Evolutionary conservation across 1,140 invertebrate species (phyloP), one percentile per base, ranked within the genome.

Genomic region (Dendrolimus kikuchii): DNA sequence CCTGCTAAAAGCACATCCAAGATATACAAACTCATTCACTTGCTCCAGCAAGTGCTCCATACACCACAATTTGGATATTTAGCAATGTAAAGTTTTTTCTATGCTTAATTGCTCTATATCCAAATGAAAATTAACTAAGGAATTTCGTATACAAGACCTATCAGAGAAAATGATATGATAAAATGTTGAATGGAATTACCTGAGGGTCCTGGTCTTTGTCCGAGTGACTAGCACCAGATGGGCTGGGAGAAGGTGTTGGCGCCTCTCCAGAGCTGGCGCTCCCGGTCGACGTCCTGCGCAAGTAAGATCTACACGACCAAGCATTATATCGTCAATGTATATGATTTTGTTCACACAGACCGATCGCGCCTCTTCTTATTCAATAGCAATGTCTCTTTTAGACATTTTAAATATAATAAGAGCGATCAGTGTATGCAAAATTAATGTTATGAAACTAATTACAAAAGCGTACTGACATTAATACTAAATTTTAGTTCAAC

Each of bases 201-300:
- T 88, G 86, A 41, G 86, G 84, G 63, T 88, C 86, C 68, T 88
- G 86, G 48, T 88, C 86, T 62, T 88, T 88, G 49, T 88, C 86
- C 7, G 86, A 91, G 60, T 90, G 90, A 60, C 90, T 89, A 53
- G 90, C 89, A 40, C 88, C 89, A 23, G 88, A 84, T 4, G 86
- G 83, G 56, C 86, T 89, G 0, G 90, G 89, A 2, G 75, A 90
- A 59, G 71, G 89, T 42, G 74, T 87, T 49, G 75, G 85, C 9
- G 72, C 83, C 50, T 86, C 82, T 7, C 80, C 80, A 5, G 80
- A 83, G 40, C 80, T 83, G 42, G 82, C 82, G 40, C 79, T 81
- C 10, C 81, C 81, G 49, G 82, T 86, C 8, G 82, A 84, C 9
- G 82, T 86, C 77, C 82, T 86, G 71, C 79, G 81, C 67, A 85